A percentile compares a stretch with the other conserved stretches of the same genome.
Conservation (phyloP, 2,113 vertebrate genomes). For the Cnemophilus loriae region DNA sequence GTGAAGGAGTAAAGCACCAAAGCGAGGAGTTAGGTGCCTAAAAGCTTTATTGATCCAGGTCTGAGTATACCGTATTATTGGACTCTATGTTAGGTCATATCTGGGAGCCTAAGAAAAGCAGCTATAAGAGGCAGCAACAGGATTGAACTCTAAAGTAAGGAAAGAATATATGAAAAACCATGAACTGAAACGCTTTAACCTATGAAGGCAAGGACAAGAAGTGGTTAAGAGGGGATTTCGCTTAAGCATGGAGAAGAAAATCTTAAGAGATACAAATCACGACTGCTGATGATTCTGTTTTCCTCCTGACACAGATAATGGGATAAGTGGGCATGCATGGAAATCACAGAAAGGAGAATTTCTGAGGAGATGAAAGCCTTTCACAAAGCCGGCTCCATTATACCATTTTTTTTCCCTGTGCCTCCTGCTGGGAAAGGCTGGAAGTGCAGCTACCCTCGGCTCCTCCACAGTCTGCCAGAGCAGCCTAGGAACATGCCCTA, state of each 20-base stretch:
- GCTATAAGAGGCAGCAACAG: neutral
- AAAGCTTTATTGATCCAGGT: conserved; percentile 54
- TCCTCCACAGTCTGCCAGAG: neutral
- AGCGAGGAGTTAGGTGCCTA: conserved; percentile 21
- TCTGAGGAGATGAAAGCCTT: conserved; percentile 61
- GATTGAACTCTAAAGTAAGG: conserved; percentile 26
- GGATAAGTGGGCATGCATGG: conserved; percentile 68
- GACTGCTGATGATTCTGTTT: conserved; percentile 67
- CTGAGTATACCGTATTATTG: conserved; percentile 25
- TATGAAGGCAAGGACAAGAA: conserved; percentile 56
- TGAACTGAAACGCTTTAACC: conserved; percentile 31
- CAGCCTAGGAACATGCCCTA: neutral
- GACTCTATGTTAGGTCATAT: conserved; percentile 42
- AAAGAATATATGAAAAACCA: conserved; percentile 26
- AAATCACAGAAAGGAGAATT: conserved; percentile 64
- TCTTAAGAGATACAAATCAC: conserved; percentile 67
- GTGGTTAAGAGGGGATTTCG: conserved; percentile 64
- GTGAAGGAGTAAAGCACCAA: conserved; percentile 42
- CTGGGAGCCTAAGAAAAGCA: conserved; percentile 47
- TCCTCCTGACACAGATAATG: conserved; percentile 71
- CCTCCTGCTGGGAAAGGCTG: conserved; percentile 53
- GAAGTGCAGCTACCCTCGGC: conserved; percentile 5
- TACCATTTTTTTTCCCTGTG: conserved; percentile 12
- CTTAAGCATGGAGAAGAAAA: conserved; percentile 61
- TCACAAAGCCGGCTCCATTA: neutral